Base-by-base conservation (phyloP, 2,113 vertebrate species). In the Labrus mixtus region DNA sequence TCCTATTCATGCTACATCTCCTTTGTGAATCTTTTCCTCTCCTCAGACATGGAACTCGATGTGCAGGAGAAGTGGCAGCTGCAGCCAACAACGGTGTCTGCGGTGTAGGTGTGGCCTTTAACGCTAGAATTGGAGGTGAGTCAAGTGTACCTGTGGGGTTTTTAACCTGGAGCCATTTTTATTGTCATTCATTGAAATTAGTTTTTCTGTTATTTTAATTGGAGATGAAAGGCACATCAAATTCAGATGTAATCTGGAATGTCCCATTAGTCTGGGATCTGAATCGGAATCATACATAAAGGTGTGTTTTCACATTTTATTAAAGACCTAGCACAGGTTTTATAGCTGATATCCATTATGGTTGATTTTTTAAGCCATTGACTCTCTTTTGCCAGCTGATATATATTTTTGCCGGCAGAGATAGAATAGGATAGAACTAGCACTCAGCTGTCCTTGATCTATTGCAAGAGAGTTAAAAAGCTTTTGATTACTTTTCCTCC, bases 11-110 rank as follows among this genome's bases (percentile, higher is more conserved):
- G 10, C 77, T 22, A 10, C 13, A 6, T 37, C 39, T 23, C 11
- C 56, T 79, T 43, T 78, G 15, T 57, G 33, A 48, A 45, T 46
- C 59, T 65, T 23, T 58, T 33, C 29, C 43, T 63, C 0, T 41
- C 56, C 5, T 11, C 83, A 99, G 98, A 74, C 98, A 99, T 0
- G 98, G 98, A 36, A 99, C 98, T 0, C 96, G 97, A 33, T 99
- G 98, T 59, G 98, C 98, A 0, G 98, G 98, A 0, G 97, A 99
- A 63, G 97, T 99, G 19, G 97, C 97, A 0, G 97, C 96, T 0
- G 94, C 95, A 72, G 97, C 97, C 25, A 96, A 97, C 93, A 99
- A 99, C 0, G 96, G 96, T 0, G 95, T 99, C 83, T 99, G 98
- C 1, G 98, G 97, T 0, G 97, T 98, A 0, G 97, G 98, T 0